These are phyloP conservation scores for Myotis davidii DNA, from an alignment of 2,113 vertebrate species.

Conservation along the genomic window DNA sequence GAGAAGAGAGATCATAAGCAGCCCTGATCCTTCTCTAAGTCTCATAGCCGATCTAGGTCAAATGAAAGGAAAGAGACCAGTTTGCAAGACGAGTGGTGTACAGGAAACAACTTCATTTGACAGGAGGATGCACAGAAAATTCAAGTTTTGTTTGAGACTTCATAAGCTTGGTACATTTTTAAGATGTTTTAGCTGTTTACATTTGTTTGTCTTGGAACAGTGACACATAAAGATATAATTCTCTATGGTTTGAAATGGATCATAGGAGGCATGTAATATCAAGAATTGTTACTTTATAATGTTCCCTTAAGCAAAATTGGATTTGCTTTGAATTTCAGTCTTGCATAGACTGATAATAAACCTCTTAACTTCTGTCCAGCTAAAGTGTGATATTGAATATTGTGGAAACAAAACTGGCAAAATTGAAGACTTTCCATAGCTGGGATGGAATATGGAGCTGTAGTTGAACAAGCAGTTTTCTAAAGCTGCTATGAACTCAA, in stretches of 20 bases:
- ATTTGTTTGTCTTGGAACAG: constrained; percentile 87
- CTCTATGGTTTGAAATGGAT: constrained; percentile 86
- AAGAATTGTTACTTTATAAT: constrained; percentile 83
- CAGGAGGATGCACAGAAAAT: constrained; percentile 88
- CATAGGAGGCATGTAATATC: constrained; percentile 83
- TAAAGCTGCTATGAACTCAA: background rate
- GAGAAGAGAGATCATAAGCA: background rate
- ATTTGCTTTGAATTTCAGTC: constrained; percentile 62
- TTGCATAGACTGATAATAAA: constrained; percentile 67
- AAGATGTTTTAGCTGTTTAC: constrained; percentile 89
- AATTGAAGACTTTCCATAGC: background rate
- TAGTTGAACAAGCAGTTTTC: background rate
- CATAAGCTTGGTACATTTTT: constrained; percentile 89
- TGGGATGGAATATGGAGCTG: background rate
- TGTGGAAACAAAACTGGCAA: background rate
- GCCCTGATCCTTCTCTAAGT: constrained; percentile 30
- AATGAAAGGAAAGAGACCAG: constrained; percentile 91
- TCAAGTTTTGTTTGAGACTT: constrained; percentile 88
- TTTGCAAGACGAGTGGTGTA: constrained; percentile 87
- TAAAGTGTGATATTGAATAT: constrained; percentile 53
- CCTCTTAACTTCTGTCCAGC: constrained; percentile 44
- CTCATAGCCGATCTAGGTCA: constrained; percentile 87
- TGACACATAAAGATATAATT: constrained; percentile 85
- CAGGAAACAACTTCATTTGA: constrained; percentile 85
- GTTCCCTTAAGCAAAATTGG: constrained; percentile 79